phyloP scores from a whole-genome alignment of 2,113 vertebrate genomes.

The Protomyctophum bolini region DNA sequence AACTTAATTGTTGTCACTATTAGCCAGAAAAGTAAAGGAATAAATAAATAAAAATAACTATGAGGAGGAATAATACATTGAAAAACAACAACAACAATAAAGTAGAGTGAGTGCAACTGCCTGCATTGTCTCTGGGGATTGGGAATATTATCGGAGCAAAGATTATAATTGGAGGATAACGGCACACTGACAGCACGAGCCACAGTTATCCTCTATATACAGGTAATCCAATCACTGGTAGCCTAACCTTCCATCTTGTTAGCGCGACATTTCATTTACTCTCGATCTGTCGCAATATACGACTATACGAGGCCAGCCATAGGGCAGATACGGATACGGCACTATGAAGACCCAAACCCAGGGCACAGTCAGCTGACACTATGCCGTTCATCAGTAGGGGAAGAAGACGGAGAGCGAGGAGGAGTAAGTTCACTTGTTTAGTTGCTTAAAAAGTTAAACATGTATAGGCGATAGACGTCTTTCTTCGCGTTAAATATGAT shows the following conservation, averaged over 20 bases:
- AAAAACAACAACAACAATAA: no score
- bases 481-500: no score
- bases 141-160: constrained; percentile 78
- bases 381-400: constrained; percentile 76
- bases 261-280: constrained; percentile 56
- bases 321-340: no score
- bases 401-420: constrained; percentile 54
- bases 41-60: no score
- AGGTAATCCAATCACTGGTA: constrained; percentile 89
- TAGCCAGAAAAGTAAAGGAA: no score
- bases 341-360: constrained; percentile 2
- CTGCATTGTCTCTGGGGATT: constrained; percentile 66
- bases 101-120: not conserved
- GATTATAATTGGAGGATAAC: constrained; percentile 92
- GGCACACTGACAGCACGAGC: constrained; percentile 71
- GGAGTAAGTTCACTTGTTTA: constrained; percentile 67
- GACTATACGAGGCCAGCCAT: constrained; percentile 50
- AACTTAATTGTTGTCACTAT: no score
- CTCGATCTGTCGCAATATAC: constrained; percentile 43
- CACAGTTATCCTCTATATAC: constrained; percentile 85
- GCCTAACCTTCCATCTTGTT: constrained; percentile 56
- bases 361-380: constrained; percentile 69
- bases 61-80: no score
- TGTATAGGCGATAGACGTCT: no score
- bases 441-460: no score